Conservation (phyloP, 2,888 invertebrate species). For the Drosophila meridiana region DNA sequence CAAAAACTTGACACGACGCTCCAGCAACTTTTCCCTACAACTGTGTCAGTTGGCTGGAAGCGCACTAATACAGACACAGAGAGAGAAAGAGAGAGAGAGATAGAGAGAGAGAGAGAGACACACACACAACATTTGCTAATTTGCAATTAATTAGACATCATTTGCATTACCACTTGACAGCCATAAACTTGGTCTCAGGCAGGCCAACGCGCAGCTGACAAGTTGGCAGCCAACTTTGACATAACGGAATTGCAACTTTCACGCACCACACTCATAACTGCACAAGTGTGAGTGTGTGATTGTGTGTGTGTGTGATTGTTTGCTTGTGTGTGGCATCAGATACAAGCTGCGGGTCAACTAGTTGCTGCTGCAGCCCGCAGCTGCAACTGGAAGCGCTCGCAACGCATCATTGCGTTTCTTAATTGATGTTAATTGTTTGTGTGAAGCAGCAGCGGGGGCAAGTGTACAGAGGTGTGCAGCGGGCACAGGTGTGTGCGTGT, state of each 20-base stretch:
- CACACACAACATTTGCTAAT: constrained; percentile 50
- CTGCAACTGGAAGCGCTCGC: constrained; percentile 8
- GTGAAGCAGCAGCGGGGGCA: background rate
- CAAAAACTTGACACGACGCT: constrained; percentile 60
- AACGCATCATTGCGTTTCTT: constrained; percentile 50
- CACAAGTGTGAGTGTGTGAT: background rate
- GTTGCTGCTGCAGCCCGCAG: constrained; percentile 36
- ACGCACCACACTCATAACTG: constrained; percentile 27
- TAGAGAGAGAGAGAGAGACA: background rate
- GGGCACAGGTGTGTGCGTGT: constrained; percentile 11
- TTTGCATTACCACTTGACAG: constrained; percentile 66
- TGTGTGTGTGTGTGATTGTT: constrained; percentile 4
- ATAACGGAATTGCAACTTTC: constrained; percentile 50
- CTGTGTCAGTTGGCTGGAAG: constrained; percentile 4
- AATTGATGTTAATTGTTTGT: constrained; percentile 73
- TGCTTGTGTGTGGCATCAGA: constrained; percentile 12
- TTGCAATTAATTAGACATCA: constrained; percentile 73
- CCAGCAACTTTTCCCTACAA: constrained; percentile 50
- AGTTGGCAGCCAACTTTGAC: constrained; percentile 44
- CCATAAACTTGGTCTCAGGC: constrained; percentile 39
- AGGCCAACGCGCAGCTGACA: constrained; percentile 46
- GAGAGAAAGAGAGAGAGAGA: no score
- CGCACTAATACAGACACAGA: background rate
- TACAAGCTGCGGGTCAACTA: constrained; percentile 28
- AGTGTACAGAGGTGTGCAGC: background rate